Base-by-base conservation (phyloP, 2,888 invertebrate species). In the Pristionchus entomophagus region DNA sequence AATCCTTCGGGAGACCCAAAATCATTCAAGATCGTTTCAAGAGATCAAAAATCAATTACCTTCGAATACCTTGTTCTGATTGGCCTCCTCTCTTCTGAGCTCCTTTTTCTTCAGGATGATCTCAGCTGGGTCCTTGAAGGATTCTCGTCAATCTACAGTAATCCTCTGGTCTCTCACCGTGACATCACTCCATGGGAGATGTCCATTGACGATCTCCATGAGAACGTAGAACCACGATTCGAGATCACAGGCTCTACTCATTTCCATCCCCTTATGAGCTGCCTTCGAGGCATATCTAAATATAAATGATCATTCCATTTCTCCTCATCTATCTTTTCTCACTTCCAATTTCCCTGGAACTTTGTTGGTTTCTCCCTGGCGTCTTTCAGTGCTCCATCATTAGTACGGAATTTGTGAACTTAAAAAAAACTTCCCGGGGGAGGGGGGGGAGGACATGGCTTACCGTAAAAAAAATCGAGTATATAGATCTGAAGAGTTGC, bases 211-310 rank as follows among this genome's bases (percentile, higher is more conserved):
- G 12, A 82, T 56, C 51, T 82, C 82, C 29, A 82, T 35, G 1
- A 82, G 82, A 38, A 82, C 82, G 26, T 82, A 82, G 56, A 82
- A 59, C 82, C 82, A 82, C 41, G 82, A 82, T 35, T 84, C 83
- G 49, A 84, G 65, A 65, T 84, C 83, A 26, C 53, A 51, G 6
- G 83, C 83, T 32, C 83, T 26, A 53, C 65, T 65, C 83, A 84
- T 62, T n/a, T 84, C 83, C 19, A 38, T 62, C 8, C 65, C 83
- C 65, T 84, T 49, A n/a, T 84, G 83, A 45, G 83, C 65, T 29
- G 65, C 29, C 29, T 49, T 41, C 26, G 65, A 45, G 10, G 83
- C 83, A 59, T 84, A 84, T 32, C 83, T 84, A 12, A 22, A 22
- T 22, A 22, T 8, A 6, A 22, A 59, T 8, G n/a, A n/a, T n/a